Base-by-base conservation (phyloP, 2,888 invertebrate genomes). In the Agriotes lineatus region DNA sequence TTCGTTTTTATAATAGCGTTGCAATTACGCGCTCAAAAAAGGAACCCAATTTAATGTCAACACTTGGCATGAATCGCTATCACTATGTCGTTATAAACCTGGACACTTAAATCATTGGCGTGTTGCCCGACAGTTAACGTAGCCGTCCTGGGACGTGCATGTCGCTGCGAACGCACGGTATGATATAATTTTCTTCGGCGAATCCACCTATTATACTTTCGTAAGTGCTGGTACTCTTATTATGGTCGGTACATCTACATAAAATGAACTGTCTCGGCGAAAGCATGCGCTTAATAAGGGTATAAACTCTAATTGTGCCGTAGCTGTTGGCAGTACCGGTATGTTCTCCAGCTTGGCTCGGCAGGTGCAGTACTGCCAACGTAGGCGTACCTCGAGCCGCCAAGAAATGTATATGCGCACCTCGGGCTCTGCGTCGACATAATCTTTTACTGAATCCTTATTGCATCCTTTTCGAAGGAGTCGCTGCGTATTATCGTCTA, bases 361-460 rank as follows among this genome's bases (percentile, higher is more conserved):
- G 69, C 69, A 69, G 69, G 69, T 69, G 69, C 69, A 65, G 45
- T 65, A 69, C 44, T 60, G 57, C 60, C 65, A 65, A 65, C 65
- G 69, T 69, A 61, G 69, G 69, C 69, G 69, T 69, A 69, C 64
- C 44, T 64, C 64, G 56, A 64, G 69, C 48, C 39, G 30, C 50
- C 54, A 69, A 68, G 67, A 62, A 64, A 63, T 59, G 64, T 56
- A 67, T 61, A 67, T 50, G 45, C 56, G 35, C 33, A 67, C 68
- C 63, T 14, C 58, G 22, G 63, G 68, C 68, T 25, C 16, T 58
- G 58, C 67, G 44, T 67, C 56, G 56, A 67, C 61, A 56, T 56
- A 60, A 67, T 61, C 67, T 61, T 61, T 63, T 63, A 63, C 54
- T 33, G 54, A 30, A 44, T 42, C 63, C 63, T 56, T 61, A 61